Base-by-base conservation (phyloP, 1,140 invertebrate genomes). In the Apolygus lucorum region DNA sequence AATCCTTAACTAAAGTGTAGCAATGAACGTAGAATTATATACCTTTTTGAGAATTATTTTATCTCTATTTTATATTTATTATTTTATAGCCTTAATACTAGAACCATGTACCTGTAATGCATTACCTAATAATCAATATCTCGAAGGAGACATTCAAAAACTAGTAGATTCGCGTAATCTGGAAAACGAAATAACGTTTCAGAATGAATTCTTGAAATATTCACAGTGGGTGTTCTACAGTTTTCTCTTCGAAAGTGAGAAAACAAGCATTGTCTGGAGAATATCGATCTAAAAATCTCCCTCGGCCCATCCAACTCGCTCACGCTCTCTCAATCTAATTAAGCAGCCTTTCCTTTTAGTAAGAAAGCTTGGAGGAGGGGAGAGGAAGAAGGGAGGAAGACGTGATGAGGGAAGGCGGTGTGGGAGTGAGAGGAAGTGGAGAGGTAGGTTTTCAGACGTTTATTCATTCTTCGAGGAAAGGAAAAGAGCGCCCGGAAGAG, bases 301-400 rank as follows among this genome's bases (percentile, higher is more conserved):
- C 54, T 59, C 22, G 54, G 54, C 64, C 64, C 67, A 54, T 68
- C 67, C 52, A 24, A 29, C 52, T 68, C 67, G 21, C 67, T 68
- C 67, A 25, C 67, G 27, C 67, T 59, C 67, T 68, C 67, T 68
- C 67, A 68, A 42, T 59, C 54, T 59, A 59, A 59, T 59, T 59
- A 59, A 24, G 54, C 13, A 59, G 54, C 54, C 54, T 59, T 59
- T 59, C 54, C 54, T 59, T 59, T 59, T 59, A 59, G 22, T 4
- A 17, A 17, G 8, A 17, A 17, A 49, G 17, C 8, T 49, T 8
- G 17, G 34, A 49, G 34, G 17, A 49, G 34, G 17, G 34, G 17
- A 49, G 17, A n/a, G n/a, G n/a, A n/a, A n/a, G n/a, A n/a, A n/a
- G n/a, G n/a, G n/a, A n/a, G n/a, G n/a, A n/a, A n/a, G n/a, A n/a